Base-by-base conservation (phyloP, 2,797 vertebrate genomes). In the Brachyalestes nurse region DNA sequence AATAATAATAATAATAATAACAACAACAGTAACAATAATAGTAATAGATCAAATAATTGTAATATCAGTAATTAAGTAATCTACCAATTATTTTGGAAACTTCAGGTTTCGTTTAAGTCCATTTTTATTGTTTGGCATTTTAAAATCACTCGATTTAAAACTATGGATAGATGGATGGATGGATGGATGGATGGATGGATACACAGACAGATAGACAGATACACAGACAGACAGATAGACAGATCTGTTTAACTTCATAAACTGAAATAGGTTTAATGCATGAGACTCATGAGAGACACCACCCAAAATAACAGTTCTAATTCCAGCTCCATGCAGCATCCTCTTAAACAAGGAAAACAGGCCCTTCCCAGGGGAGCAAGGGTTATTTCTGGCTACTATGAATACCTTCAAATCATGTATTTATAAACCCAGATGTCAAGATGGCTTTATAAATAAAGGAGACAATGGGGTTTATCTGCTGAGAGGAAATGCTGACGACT, bases 401-500 rank as follows among this genome's bases (percentile, higher is more conserved):
- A 61, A 75, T 53, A 70, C 28, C 28, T 51, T 25, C 10, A 0
- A 34, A 28, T 45, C 25, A 81, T 4, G 12, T 77, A 82, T 77
- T 77, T 65, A 72, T 72, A 72, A 75, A 57, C 10, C 17, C 1
- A 8, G 74, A 81, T 16, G 66, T 62, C 73, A 62, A 23, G n/a
- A 23, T 17, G 40, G 40, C 4, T 8, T 8, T 42, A 42, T 42
- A 42, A 17, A 69, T 58, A 53, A 72, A 53, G 19, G 28, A 86
- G 62, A 79, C 72, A 65, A 83, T 62, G 71, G 62, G 17, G 60
- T 66, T 82, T 76, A 79, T 86, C 72, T 73, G 10, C 38, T 47
- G 34, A 80, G 64, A 64, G 85, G 85, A 82, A 84, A 78, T 65
- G 62, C 62, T 58, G 61, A 23, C 58, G 73, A 55, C 45, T 74